Percentiles rank a stretch among this genome's conserved stretches.
These are phyloP conservation scores for Leptinotarsa undecemlineata DNA, from an alignment of 1,140 invertebrate genomes.

Conservation along the genomic window DNA sequence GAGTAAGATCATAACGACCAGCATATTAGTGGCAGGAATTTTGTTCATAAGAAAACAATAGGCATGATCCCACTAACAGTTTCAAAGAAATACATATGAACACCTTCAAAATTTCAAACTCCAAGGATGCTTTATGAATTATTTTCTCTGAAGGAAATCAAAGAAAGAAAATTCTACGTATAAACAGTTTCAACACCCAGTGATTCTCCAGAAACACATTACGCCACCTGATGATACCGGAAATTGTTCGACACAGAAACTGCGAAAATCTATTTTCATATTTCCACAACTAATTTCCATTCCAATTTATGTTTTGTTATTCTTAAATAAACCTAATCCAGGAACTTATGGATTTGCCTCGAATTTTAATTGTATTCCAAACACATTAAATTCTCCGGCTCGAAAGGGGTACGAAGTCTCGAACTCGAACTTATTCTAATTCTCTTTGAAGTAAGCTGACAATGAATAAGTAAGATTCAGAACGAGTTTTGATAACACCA, in stretches of 20 bases:
- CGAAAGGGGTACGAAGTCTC: conserved; percentile 37
- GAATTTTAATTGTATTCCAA: conserved; percentile 36
- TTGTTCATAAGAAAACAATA: too few species aligned
- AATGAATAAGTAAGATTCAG: conserved; percentile 47
- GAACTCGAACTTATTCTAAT: conserved; percentile 45
- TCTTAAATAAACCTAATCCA: conserved; percentile 30
- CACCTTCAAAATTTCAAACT: too few species aligned
- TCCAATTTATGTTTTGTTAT: conserved; percentile 29
- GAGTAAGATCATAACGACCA: too few species aligned
- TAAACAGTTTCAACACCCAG: too few species aligned
- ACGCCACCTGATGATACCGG: too few species aligned
- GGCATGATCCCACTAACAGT: too few species aligned
- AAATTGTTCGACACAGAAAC: background rate
- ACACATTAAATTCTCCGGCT: conserved; percentile 36
- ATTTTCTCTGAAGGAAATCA: too few species aligned
- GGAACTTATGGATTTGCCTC: conserved; percentile 27
- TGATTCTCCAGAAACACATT: too few species aligned
- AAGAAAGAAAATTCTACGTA: too few species aligned
- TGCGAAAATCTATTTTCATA: background rate
- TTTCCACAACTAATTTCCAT: conserved; percentile 19
- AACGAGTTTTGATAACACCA: conserved; percentile 44
- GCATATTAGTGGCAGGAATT: too few species aligned
- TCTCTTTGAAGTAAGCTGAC: conserved; percentile 47
- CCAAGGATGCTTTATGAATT: too few species aligned
- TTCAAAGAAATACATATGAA: too few species aligned